Percentiles rank a stretch among this genome's conserved stretches.
These are phyloP conservation scores for Phenganax subtilis DNA, from an alignment of 92 coral and sea anemone genomes.

Conservation along the genomic window DNA sequence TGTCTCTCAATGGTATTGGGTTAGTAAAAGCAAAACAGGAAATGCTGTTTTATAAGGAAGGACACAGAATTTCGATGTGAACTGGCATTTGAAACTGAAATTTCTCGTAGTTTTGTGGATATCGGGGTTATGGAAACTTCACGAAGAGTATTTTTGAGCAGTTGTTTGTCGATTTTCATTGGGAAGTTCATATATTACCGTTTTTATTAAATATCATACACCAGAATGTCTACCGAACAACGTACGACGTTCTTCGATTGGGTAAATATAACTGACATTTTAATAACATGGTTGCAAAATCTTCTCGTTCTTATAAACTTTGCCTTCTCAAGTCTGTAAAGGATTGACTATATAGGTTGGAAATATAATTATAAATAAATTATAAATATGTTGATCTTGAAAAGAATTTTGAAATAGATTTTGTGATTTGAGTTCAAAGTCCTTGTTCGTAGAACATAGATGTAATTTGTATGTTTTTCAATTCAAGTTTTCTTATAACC, in stretches of 20 bases:
- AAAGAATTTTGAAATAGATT: no score
- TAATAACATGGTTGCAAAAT: neutral
- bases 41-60: neutral
- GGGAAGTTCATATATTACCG: neutral
- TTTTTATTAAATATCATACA: neutral
- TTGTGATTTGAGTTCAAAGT: no score
- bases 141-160: neutral
- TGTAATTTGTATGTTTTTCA: no score
- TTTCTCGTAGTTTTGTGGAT: neutral
- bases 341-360: neutral
- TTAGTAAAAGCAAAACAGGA: no score
- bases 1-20: no score
- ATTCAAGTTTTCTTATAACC: no score
- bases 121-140: neutral
- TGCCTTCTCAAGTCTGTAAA: neutral
- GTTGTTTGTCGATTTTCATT: neutral
- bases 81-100: slow-evolving; percentile 7
- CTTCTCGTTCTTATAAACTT: neutral
- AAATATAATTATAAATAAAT: no score
- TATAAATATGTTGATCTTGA: no score
- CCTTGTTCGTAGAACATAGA: no score
- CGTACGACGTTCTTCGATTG: neutral
- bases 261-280: neutral
- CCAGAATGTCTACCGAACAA: slow-evolving; percentile 11
- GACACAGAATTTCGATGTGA: neutral